Evolutionary conservation across 2,888 invertebrate genomes (phyloP).

Genomic region (Eristalinus sepulchralis): DNA sequence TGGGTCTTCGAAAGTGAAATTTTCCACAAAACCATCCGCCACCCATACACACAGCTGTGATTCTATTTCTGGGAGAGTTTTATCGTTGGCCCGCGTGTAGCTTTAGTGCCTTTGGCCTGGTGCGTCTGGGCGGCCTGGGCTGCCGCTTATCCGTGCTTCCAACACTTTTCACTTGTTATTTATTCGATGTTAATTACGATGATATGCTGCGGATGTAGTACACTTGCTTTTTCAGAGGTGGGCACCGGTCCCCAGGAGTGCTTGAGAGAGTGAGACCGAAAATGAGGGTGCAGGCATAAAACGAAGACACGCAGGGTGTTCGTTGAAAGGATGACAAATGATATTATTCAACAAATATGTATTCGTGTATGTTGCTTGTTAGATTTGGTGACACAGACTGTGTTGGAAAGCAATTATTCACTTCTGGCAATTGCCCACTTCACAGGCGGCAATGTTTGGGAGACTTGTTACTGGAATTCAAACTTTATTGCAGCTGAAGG

Average conservation of each 20-base stretch:
- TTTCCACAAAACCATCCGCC: neutral
- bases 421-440: neutral
- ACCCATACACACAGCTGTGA: neutral
- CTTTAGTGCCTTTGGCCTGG: neutral
- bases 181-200: slow-evolving; percentile 42
- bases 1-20: slow-evolving; percentile 2
- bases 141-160: neutral
- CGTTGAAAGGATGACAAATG: slow-evolving; percentile 20
- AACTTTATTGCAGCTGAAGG: no score
- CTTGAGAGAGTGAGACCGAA: neutral
- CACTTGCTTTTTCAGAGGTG: neutral
- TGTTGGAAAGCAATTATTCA: slow-evolving; percentile 2
- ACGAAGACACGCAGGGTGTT: neutral
- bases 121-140: neutral
- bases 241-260: neutral
- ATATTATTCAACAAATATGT: neutral
- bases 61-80: slow-evolving; percentile 16
- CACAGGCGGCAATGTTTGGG: neutral
- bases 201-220: slow-evolving; percentile 28
- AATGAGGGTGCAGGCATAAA: neutral
- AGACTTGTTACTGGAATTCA: no score
- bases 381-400: neutral
- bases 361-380: neutral
- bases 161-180: slow-evolving; percentile 43
- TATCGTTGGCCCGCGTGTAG: neutral